Base-by-base conservation (phyloP, 2,888 invertebrate species). In the Coecobrya sp. region DNA sequence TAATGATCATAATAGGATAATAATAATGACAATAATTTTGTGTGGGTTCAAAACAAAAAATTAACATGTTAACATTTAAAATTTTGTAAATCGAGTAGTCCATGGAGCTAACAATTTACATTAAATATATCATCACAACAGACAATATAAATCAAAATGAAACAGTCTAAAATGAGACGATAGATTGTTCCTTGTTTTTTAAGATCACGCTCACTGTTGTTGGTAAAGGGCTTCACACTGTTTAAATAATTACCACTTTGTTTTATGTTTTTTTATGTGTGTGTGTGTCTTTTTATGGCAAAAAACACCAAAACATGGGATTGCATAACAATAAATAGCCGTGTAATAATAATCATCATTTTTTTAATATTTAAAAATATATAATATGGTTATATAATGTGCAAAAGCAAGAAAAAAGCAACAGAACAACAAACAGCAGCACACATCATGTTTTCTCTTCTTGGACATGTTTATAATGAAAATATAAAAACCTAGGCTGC, bases 301-400 rank as follows among this genome's bases (percentile, higher is more conserved):
- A 89, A 42, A 27, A 55, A 25, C 76, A 42, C 73, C 22, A 16
- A 68, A 30, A 84, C 42, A 76, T 42, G 85, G 89, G 73, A 42
- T 88, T 73, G 84, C 89, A 84, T 89, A 84, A 84, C 84, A 89
- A 84, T 70, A 70, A n/a, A 36, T 52, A 70, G 22, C 22, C 19
- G 11, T 10, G 81, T 89, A 49, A 89, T 68, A 70, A 89, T 89
- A 84, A 90, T 81, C 27, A 81, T 76, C 22, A 5, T 59, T 59
- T 59, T 59, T 81, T 27, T n/a, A n/a, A n/a, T n/a, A 13, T 30
- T 0, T 36, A n/a, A 36, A 42, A 19, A 73, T 30, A 68, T 16
- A 30, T 16, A 30, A 13, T 1, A 65, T 27, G 30, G 25, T 81
- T 55, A 79, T 36, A 65, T 25, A 70, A 84, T 36, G 59, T 59